phyloP scores from a whole-genome alignment of 2,797 vertebrate species.

The Parauchenoglanis ngamensis region DNA sequence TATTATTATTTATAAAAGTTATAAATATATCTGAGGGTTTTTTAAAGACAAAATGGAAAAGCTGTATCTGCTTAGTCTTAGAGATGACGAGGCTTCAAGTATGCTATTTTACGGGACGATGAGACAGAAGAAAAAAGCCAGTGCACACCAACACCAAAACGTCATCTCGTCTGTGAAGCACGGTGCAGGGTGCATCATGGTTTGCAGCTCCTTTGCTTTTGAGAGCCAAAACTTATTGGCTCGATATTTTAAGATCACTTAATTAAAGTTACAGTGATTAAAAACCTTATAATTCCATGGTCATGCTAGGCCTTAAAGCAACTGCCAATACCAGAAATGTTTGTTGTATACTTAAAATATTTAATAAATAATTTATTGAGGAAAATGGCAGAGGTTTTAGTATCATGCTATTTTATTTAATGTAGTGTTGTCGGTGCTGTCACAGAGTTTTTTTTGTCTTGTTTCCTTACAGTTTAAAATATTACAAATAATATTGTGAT shows the following conservation, averaged over 20 bases:
- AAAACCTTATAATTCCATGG: neutral
- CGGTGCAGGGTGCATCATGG: neutral
- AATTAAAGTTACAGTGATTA: neutral
- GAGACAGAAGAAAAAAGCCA: neutral
- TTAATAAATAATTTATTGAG: neutral
- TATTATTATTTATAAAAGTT: neutral
- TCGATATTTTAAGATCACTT: neutral
- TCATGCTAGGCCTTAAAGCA: neutral
- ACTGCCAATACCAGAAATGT: neutral
- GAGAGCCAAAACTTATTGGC: neutral
- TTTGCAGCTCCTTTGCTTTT: neutral
- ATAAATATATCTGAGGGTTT: neutral
- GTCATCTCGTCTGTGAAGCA: neutral
- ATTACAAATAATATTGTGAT: neutral
- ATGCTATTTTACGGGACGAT: neutral
- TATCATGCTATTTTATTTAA: constrained; percentile 2
- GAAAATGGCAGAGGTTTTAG: neutral
- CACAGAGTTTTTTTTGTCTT: neutral
- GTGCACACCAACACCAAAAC: neutral
- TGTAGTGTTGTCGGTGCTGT: neutral
- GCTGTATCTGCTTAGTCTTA: neutral
- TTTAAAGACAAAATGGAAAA: neutral
- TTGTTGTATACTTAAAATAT: neutral
- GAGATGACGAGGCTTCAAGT: neutral
- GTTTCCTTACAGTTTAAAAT: neutral